phyloP scores from a whole-genome alignment of 2,113 vertebrate species.

The Dromaius novaehollandiae region DNA sequence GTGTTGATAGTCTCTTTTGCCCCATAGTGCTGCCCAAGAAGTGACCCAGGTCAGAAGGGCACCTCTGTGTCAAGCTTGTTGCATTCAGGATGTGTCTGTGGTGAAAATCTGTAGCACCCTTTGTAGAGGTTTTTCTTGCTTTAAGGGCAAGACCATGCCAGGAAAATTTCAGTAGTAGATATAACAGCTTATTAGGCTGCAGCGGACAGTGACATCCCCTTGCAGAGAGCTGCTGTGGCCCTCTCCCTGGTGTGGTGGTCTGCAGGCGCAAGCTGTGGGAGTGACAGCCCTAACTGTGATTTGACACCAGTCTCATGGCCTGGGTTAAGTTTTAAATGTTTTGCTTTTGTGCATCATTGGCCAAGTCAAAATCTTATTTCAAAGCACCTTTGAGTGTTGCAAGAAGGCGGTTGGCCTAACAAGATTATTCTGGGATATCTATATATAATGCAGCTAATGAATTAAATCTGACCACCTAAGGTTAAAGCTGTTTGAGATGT shows the following conservation, averaged over 20 bases:
- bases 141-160: background rate
- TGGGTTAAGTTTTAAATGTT: background rate
- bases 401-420: background rate
- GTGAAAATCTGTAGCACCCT: background rate
- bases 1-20: too few relatives aligned
- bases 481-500: background rate
- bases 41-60: too few relatives aligned
- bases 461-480: constrained; percentile 2
- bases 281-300: rapidly evolving
- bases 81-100: rapidly evolving
- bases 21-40: too few relatives aligned
- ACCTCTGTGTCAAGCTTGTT: background rate
- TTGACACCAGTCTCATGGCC: background rate
- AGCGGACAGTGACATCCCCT: too few relatives aligned
- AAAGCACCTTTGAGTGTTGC: background rate
- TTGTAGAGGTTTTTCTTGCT: rapidly evolving
- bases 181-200: rapidly evolving
- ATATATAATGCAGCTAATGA: background rate
- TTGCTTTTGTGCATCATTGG: background rate
- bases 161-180: rapidly evolving
- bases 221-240: too few relatives aligned
- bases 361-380: background rate
- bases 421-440: background rate
- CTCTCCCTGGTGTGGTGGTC: too few relatives aligned
- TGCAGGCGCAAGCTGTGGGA: too few relatives aligned